These are phyloP conservation scores for Saimiri boliviensis DNA, from an alignment of 2,113 vertebrate genomes.

Conservation along the genomic window DNA sequence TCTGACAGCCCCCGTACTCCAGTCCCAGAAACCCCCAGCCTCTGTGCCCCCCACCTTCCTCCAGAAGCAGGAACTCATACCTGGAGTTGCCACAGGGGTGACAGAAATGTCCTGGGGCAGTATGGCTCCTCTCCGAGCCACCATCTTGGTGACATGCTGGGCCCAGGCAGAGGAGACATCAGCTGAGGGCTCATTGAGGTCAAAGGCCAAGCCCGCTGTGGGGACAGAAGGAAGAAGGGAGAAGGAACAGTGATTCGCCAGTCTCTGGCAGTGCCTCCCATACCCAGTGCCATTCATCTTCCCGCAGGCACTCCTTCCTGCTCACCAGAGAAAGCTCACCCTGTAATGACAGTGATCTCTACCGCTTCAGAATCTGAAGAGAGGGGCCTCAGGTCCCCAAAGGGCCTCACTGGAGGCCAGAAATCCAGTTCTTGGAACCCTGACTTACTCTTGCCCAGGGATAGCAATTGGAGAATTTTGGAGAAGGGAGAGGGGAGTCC, in stretches of 20 bases:
- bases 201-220: conserved; percentile 94
- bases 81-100: conserved; percentile 94
- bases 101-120: conserved; percentile 97
- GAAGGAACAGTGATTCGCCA: background rate
- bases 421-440: background rate
- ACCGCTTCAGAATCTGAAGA: background rate
- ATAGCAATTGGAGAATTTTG: background rate
- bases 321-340: background rate
- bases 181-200: conserved; percentile 94
- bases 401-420: background rate
- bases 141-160: conserved; percentile 98
- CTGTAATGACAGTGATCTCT: background rate
- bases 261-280: background rate
- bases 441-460: background rate
- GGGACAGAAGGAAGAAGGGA: background rate
- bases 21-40: background rate
- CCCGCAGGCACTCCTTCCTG: background rate
- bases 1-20: background rate
- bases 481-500: background rate
- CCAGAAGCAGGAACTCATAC: conserved; percentile 72
- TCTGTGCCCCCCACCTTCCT: background rate
- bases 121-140: conserved; percentile 97
- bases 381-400: background rate
- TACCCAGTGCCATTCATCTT: background rate
- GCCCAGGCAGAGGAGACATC: conserved; percentile 98